Percentiles rank a stretch among this genome's conserved stretches.
phyloP scores from a whole-genome alignment of 1,140 invertebrate species.

The Drosophila eugracilis region DNA sequence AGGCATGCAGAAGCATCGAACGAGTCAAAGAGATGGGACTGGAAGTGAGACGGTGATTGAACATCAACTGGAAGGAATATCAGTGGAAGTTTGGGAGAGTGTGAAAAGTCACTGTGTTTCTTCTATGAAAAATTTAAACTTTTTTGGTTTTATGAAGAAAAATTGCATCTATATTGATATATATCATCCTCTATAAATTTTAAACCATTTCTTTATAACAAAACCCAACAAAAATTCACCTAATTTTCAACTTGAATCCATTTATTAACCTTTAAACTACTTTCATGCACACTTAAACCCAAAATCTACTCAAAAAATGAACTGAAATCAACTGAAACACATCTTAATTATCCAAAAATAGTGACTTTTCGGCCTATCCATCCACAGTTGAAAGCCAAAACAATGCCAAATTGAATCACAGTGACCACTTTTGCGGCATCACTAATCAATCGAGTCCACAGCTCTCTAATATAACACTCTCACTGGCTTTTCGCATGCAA shows the following conservation, averaged over 20 bases:
- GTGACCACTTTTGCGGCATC: constrained; percentile 15
- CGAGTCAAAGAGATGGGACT: constrained; percentile 6
- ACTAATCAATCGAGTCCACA: constrained; percentile 18
- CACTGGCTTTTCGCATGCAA: constrained; percentile 19
- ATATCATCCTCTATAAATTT: too few relatives aligned
- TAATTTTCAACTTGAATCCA: background rate
- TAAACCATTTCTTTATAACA: too few relatives aligned
- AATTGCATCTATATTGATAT: too few relatives aligned
- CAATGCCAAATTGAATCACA: constrained; percentile 17
- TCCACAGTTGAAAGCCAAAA: background rate
- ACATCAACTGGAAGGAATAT: background rate
- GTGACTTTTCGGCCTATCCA: background rate
- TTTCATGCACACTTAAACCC: too few relatives aligned
- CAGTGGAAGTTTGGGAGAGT: background rate
- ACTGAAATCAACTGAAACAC: background rate
- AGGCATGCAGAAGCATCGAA: constrained; percentile 35
- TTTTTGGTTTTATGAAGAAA: too few relatives aligned
- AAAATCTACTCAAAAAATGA: background rate
- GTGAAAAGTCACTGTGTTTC: background rate
- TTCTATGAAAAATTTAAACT: background rate
- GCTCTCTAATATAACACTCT: constrained; percentile 15
- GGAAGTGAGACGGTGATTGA: constrained; percentile 7
- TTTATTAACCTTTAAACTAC: background rate
- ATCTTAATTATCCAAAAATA: background rate
- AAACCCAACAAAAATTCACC: too few relatives aligned